These are phyloP conservation scores for Stratiomys singularior DNA, from an alignment of 2,888 invertebrate genomes.

Conservation along the genomic window DNA sequence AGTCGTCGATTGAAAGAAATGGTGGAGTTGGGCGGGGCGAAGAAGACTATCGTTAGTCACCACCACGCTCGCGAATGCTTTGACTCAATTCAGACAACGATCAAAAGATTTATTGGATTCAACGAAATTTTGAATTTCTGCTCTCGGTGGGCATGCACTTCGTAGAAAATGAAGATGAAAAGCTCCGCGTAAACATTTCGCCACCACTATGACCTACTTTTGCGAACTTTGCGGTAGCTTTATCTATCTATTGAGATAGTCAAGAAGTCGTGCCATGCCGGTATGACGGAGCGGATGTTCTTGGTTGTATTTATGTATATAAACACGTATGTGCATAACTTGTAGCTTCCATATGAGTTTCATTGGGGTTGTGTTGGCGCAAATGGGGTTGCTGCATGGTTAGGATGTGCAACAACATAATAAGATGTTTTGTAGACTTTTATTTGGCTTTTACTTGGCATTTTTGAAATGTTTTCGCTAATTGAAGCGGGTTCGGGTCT, in stretches of 20 bases:
- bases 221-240: background rate
- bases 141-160: background rate
- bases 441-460: no score
- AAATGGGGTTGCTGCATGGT: background rate
- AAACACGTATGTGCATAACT: no score
- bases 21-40: background rate
- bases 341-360: no score
- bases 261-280: background rate
- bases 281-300: background rate
- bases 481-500: no score
- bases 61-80: background rate
- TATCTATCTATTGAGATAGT: background rate
- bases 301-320: background rate
- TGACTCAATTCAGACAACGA: background rate
- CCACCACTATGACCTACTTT: background rate
- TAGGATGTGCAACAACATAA: no score
- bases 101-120: constrained; percentile 8
- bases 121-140: background rate
- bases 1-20: background rate
- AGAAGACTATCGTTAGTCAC: background rate
- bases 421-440: no score
- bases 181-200: background rate
- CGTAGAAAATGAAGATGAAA: background rate
- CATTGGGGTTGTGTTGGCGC: background rate
- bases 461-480: no score